Percentiles rank a stretch among this genome's conserved stretches.
These are phyloP conservation scores for Corydoras sp. DNA, from an alignment of 2,113 vertebrate genomes.

Conservation along the genomic window DNA sequence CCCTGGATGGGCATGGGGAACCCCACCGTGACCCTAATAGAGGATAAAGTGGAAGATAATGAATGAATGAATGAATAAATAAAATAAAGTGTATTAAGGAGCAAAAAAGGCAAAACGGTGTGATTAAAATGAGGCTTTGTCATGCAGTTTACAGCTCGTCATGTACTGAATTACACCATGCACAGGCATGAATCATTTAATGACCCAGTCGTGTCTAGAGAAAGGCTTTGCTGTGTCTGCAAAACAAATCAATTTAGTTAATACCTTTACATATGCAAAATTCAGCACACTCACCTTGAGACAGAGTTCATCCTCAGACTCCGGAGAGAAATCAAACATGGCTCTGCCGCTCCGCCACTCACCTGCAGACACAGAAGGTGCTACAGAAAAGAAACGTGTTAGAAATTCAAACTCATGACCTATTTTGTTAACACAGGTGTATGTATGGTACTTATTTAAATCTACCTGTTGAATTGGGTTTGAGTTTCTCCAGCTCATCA, in stretches of 20 bases:
- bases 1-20: too few species aligned
- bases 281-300: conserved; percentile 71
- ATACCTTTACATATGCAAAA: not conserved
- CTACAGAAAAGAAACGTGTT: not conserved
- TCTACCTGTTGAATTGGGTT: conserved; percentile 15
- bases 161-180: not conserved
- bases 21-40: too few species aligned
- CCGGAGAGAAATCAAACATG: conserved; percentile 80
- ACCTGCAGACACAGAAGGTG: conserved; percentile 17
- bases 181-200: conserved; percentile 12
- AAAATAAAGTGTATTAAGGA: too few species aligned
- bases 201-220: conserved; percentile 1
- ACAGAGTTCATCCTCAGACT: conserved; percentile 83
- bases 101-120: not conserved
- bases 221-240: not conserved
- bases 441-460: not conserved
- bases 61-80: too few species aligned
- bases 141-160: not conserved
- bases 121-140: not conserved
- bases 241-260: not conserved
- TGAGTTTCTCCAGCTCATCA: not conserved
- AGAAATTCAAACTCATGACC: not conserved
- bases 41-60: too few species aligned
- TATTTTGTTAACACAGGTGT: not conserved
- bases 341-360: conserved; percentile 70